Conservation (phyloP, 2,797 vertebrate species). For the Platyrinchus mystaceus region DNA sequence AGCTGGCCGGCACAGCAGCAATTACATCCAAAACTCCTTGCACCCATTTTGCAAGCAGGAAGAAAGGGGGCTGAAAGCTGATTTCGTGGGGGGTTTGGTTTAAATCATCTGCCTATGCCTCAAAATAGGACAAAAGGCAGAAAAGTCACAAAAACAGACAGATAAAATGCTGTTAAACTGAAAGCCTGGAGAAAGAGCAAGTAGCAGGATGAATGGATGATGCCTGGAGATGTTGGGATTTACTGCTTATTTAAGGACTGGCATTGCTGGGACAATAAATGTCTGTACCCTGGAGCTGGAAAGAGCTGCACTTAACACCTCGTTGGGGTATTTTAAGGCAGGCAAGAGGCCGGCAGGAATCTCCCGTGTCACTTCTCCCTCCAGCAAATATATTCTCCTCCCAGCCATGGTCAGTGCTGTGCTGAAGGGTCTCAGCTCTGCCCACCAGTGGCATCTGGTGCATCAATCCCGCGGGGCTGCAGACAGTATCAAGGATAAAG, state of each 20-base stretch:
- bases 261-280: neutral
- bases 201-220: neutral
- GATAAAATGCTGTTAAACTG: neutral
- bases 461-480: fast-evolving
- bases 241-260: neutral
- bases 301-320: neutral
- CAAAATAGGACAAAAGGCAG: neutral
- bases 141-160: neutral
- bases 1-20: neutral
- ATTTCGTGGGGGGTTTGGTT: neutral
- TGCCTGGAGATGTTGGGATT: neutral
- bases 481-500: neutral
- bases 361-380: neutral
- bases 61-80: neutral
- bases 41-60: neutral
- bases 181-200: neutral
- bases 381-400: neutral
- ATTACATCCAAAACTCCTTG: neutral
- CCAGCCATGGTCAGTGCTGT: neutral
- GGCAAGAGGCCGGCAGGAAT: neutral
- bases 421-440: neutral
- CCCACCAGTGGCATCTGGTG: fast-evolving
- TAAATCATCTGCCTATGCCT: neutral
- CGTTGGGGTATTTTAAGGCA: neutral
- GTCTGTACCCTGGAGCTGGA: neutral